Evolutionary conservation across 2,113 vertebrate species (phyloP), one percentile per base, ranked within the genome.

Genomic region (Myiozetetes cayanensis): DNA sequence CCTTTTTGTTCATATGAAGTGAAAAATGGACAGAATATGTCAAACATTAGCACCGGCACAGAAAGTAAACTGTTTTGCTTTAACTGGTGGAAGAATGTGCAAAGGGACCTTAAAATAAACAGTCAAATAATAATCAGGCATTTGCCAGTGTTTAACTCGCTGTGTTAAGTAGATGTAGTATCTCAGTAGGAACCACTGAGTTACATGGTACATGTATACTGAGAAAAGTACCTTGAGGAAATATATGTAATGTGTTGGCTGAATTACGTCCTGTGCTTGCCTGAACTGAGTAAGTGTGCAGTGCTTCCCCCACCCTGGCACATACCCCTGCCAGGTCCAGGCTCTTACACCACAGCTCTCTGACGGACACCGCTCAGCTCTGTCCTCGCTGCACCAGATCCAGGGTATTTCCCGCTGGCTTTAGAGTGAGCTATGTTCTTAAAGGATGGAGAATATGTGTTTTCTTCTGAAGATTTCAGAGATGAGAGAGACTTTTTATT

Each of bases 401-500:
- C 75, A 62, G 75, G 30, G 31, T 62, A 15, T 91, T 93, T 77
- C 82, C 63, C 55, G 5, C 41, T 39, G 62, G 39, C 78, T 85
- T 85, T n/a, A 50, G 78, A 82, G 78, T 1, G 0, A 0, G 0
- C 63, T 76, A 13, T 76, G 59, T 91, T 63, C 8, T 9, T 79
- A 65, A 86, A 77, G 50, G 35, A 28, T 44, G 67, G 82, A 74
- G 71, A 58, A 33, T 41, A 21, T 71, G 62, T 33, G 6, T 47
- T 77, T 74, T 18, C 27, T 90, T 91, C 61, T 31, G 63, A 80
- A 84, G 87, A 61, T 83, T 93, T 91, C 82, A 9, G 9, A 77
- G 82, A n/a, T 2, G 46, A 71, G 74, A 70, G 58, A 89, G 58
- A 53, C 44, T 71, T 95, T 85, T 94, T 94, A 85, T 94, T 80